phyloP scores from a whole-genome alignment of 2,113 vertebrate species.

The Elephantulus edwardii region DNA sequence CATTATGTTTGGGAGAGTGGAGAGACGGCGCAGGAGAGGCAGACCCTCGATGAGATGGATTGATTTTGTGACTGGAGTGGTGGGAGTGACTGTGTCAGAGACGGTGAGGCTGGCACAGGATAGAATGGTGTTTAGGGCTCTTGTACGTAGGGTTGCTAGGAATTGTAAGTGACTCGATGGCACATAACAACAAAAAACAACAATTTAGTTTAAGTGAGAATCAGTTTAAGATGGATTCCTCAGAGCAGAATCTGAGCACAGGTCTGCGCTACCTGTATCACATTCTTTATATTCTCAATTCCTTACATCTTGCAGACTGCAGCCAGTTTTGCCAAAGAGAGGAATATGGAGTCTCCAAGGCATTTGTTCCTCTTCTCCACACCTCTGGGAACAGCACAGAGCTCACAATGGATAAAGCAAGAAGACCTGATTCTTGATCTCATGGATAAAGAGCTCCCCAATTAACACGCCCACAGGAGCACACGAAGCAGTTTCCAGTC shows the following conservation, averaged over 20 bases:
- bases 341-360: conserved; percentile 72
- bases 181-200: background rate
- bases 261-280: conserved; percentile 43
- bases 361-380: conserved; percentile 63
- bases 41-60: too few relatives aligned
- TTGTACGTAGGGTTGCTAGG: too few relatives aligned
- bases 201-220: background rate
- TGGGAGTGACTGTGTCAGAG: too few relatives aligned
- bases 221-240: background rate
- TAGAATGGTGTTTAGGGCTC: too few relatives aligned
- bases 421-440: conserved; percentile 71
- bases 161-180: background rate
- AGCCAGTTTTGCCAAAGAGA: conserved; percentile 77
- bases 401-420: conserved; percentile 69
- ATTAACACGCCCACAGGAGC: conserved; percentile 80
- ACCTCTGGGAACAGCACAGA: conserved; percentile 60
- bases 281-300: conserved; percentile 79
- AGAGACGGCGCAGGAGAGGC: too few relatives aligned
- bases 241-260: background rate
- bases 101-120: too few relatives aligned
- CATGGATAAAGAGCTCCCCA: conserved; percentile 69
- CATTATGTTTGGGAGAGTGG: too few relatives aligned
- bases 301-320: conserved; percentile 73
- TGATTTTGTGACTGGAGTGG: too few relatives aligned
- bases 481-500: conserved; percentile 58